phyloP scores from a whole-genome alignment of 64 coral and sea anemone species.

The Actinia equina region DNA sequence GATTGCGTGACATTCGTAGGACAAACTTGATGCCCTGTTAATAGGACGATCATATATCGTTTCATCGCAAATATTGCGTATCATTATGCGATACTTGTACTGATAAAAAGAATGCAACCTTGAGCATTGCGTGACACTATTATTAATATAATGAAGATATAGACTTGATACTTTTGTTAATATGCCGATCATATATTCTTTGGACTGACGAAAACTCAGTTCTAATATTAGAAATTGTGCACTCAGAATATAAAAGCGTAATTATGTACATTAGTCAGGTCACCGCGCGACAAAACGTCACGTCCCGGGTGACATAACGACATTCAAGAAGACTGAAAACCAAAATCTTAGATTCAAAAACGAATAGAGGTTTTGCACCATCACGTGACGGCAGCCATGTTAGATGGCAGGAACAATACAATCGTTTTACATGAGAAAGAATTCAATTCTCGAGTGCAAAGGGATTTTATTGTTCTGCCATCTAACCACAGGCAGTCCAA shows the following conservation, averaged over 20 bases:
- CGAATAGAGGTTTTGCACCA: no score
- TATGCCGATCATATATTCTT: background rate
- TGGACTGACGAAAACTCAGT: constrained; percentile 1
- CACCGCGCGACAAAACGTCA: background rate
- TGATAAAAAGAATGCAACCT: no score
- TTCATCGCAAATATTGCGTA: background rate
- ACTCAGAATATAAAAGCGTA: background rate
- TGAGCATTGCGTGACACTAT: background rate
- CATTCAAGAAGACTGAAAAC: background rate
- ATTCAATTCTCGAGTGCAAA: no score
- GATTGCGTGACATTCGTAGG: background rate
- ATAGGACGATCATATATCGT: no score
- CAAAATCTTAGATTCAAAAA: background rate
- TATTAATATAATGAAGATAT: no score
- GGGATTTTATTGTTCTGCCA: no score
- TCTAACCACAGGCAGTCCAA: no score
- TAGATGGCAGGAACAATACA: no score
- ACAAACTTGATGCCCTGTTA: no score
- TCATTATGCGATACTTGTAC: background rate
- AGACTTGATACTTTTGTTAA: background rate
- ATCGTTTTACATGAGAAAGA: no score
- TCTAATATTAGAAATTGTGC: background rate
- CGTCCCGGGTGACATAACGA: background rate
- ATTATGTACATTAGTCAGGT: background rate
- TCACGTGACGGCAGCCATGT: no score